Percentiles rank a stretch among this genome's conserved stretches.
Evolutionary conservation across 1,140 invertebrate genomes (phyloP).

Genomic region (Pogonomyrmex californicus): DNA sequence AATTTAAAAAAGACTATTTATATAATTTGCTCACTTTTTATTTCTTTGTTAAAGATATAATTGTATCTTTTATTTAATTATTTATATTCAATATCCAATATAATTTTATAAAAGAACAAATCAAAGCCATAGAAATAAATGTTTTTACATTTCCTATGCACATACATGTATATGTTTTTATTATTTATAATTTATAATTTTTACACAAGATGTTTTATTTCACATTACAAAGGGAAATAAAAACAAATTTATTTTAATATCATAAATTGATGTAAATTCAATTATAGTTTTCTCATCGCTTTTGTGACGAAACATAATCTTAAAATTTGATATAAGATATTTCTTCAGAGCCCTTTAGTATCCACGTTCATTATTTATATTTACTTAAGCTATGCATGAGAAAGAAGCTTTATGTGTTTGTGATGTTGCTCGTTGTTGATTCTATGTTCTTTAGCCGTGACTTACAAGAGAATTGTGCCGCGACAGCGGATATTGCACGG

Average conservation of each 20-base stretch:
- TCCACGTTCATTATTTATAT: neutral
- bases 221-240: neutral
- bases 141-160: neutral
- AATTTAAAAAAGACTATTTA: neutral
- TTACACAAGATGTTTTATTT: neutral
- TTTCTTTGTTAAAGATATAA: neutral
- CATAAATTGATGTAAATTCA: neutral
- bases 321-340: neutral
- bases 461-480: slow-evolving; percentile 86
- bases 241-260: neutral
- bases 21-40: neutral
- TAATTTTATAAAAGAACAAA: neutral
- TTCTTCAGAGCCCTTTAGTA: neutral
- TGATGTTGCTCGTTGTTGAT: slow-evolving; percentile 78
- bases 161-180: neutral
- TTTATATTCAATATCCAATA: neutral
- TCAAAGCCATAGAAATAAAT: neutral
- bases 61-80: neutral
- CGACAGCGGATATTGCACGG: slow-evolving; percentile 81
- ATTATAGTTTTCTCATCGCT: neutral
- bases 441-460: slow-evolving; percentile 84
- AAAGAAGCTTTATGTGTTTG: slow-evolving; percentile 70
- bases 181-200: neutral
- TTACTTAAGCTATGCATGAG: slow-evolving; percentile 48
- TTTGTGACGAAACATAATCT: neutral